phyloP scores from a whole-genome alignment of 1,140 invertebrate genomes.

The Sitobion miscanthi region DNA sequence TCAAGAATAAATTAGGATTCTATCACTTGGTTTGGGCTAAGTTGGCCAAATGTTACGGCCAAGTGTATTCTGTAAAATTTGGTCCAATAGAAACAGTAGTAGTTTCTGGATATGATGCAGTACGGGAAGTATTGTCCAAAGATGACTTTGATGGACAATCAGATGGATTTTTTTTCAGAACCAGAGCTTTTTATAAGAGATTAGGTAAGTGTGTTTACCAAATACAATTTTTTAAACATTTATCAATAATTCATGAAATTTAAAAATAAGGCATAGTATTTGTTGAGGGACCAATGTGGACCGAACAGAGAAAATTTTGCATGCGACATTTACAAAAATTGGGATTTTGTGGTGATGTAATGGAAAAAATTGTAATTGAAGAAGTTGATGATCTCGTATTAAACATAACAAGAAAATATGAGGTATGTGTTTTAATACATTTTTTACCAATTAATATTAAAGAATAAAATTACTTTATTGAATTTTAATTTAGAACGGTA shows the following conservation, averaged over 20 bases:
- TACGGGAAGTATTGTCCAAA: slow-evolving; percentile 68
- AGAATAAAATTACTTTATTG: not conserved
- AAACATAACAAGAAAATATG: slow-evolving; percentile 60
- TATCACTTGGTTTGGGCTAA: slow-evolving; percentile 62
- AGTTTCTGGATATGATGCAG: slow-evolving; percentile 69
- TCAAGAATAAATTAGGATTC: slow-evolving; percentile 61
- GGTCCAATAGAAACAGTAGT: slow-evolving; percentile 69
- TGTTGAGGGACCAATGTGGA: slow-evolving; percentile 70
- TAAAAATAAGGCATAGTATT: slow-evolving; percentile 69
- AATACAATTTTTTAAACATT: not conserved
- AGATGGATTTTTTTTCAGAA: slow-evolving; percentile 71
- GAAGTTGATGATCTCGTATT: slow-evolving; percentile 68
- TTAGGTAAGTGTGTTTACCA: slow-evolving; percentile 69
- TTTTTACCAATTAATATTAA: not conserved
- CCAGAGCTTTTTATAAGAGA: slow-evolving; percentile 71
- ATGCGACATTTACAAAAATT: slow-evolving; percentile 69
- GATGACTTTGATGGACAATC: slow-evolving; percentile 76
- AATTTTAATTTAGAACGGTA: slow-evolving; percentile 47
- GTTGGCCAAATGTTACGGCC: slow-evolving; percentile 62
- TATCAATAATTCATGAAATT: not conserved
- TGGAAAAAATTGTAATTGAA: slow-evolving; percentile 67
- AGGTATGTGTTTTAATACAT: slow-evolving; percentile 45
- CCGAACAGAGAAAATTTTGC: slow-evolving; percentile 68
- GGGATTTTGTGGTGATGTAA: slow-evolving; percentile 68
- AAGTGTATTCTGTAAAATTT: slow-evolving; percentile 65